A percentile compares a stretch with the other conserved stretches of the same genome.
Conservation (phyloP, 1,140 invertebrate genomes). For the Paraescarpia echinospica region DNA sequence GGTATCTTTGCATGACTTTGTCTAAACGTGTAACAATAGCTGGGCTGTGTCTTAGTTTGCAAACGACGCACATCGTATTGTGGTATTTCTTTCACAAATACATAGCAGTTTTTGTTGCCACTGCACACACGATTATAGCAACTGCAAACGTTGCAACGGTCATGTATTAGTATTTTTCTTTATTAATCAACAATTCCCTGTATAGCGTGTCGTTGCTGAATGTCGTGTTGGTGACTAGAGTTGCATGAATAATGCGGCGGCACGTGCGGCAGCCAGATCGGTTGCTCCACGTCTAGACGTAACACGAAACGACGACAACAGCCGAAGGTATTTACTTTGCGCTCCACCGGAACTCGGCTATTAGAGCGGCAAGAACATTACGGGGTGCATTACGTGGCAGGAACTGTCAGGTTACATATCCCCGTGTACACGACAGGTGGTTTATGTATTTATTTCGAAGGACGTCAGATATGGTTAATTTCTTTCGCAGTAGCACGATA, state of each 20-base stretch:
- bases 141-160: background rate
- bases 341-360: background rate
- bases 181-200: background rate
- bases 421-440: background rate
- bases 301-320: background rate
- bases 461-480: no score
- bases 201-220: background rate
- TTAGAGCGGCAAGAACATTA: no score
- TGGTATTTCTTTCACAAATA: no score
- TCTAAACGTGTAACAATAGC: no score
- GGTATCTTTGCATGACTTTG: no score
- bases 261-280: background rate
- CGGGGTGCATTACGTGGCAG: background rate
- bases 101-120: no score
- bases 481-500: no score
- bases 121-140: background rate
- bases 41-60: no score
- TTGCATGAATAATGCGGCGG: background rate
- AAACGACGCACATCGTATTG: no score
- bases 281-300: background rate
- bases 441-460: background rate
- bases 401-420: background rate
- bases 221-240: background rate
- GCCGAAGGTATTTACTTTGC: background rate
- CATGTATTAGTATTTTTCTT: background rate